Conservation (phyloP, 2,888 invertebrate genomes). For the Euplagia quadripunctaria region DNA sequence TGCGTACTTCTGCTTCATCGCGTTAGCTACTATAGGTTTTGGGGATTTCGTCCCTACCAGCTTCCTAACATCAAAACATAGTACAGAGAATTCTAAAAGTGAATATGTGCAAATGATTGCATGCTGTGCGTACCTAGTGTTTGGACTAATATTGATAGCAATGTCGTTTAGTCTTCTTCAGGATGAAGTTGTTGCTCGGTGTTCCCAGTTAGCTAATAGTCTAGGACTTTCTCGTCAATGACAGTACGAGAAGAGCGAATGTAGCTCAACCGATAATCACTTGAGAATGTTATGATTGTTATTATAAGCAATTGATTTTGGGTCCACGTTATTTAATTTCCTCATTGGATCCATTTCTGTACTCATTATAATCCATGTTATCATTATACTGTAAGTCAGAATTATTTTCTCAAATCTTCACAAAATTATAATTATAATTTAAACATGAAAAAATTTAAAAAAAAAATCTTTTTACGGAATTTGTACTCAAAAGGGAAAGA, state of each 20-base stretch:
- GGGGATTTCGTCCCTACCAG: slow-evolving; percentile 91
- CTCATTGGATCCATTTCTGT: slow-evolving; percentile 60
- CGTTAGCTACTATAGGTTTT: slow-evolving; percentile 94
- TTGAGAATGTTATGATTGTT: slow-evolving; percentile 86
- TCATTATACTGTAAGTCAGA: slow-evolving; percentile 63
- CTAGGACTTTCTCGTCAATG: slow-evolving; percentile 90
- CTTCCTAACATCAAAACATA: slow-evolving; percentile 80
- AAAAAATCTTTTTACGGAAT: slow-evolving; percentile 79
- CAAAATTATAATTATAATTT: slow-evolving; percentile 59
- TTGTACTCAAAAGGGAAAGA: slow-evolving; percentile 77
- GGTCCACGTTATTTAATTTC: slow-evolving; percentile 58
- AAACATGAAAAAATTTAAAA: slow-evolving; percentile 56
- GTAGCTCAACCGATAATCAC: slow-evolving; percentile 81
- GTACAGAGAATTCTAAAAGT: slow-evolving; percentile 75
- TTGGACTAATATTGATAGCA: slow-evolving; percentile 93
- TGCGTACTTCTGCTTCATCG: slow-evolving; percentile 95
- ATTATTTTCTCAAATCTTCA: slow-evolving; percentile 76
- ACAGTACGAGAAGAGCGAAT: slow-evolving; percentile 85
- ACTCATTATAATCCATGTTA: slow-evolving; percentile 64
- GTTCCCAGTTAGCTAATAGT: slow-evolving; percentile 90
- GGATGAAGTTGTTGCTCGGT: slow-evolving; percentile 92
- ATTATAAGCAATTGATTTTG: slow-evolving; percentile 65
- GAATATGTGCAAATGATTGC: slow-evolving; percentile 92
- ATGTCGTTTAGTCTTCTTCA: slow-evolving; percentile 95
- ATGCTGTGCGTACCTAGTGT: slow-evolving; percentile 92